These are phyloP conservation scores for Atractosteus spatula DNA, from an alignment of 2,113 vertebrate genomes.

Conservation along the genomic window DNA sequence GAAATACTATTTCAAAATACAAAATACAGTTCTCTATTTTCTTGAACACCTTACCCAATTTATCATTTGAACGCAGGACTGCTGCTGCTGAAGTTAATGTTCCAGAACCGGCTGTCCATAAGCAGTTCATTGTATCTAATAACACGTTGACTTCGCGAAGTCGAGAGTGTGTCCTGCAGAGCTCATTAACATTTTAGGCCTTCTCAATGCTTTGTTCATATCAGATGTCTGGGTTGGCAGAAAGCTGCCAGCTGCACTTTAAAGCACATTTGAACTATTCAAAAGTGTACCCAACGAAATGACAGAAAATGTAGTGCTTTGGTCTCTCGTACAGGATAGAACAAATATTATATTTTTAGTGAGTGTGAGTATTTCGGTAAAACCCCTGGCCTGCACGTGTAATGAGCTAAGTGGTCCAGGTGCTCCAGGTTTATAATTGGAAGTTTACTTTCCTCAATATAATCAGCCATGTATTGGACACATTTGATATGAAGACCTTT, in stretches of 20 bases:
- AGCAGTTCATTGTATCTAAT: constrained; percentile 7
- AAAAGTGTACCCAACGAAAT: background rate
- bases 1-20: too few species aligned
- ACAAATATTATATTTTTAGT: background rate
- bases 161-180: background rate
- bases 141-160: constrained; percentile 1
- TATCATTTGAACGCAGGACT: too few species aligned
- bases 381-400: too few species aligned
- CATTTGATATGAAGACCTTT: too few species aligned
- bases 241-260: background rate
- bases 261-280: constrained; percentile 1
- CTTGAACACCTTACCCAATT: too few species aligned
- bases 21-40: too few species aligned
- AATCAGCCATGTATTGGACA: too few species aligned
- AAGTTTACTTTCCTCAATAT: too few species aligned
- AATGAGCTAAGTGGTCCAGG: too few species aligned
- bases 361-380: too few species aligned
- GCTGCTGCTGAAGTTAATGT: background rate
- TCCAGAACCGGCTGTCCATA: background rate
- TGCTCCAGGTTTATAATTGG: too few species aligned
- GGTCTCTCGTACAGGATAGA: background rate
- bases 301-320: background rate
- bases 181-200: background rate
- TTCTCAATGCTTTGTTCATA: background rate
- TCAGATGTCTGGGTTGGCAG: background rate